Percentiles rank a stretch among this genome's conserved stretches.
Evolutionary conservation across 1,140 invertebrate species (phyloP).

Genomic region (Lepidurus arcticus): DNA sequence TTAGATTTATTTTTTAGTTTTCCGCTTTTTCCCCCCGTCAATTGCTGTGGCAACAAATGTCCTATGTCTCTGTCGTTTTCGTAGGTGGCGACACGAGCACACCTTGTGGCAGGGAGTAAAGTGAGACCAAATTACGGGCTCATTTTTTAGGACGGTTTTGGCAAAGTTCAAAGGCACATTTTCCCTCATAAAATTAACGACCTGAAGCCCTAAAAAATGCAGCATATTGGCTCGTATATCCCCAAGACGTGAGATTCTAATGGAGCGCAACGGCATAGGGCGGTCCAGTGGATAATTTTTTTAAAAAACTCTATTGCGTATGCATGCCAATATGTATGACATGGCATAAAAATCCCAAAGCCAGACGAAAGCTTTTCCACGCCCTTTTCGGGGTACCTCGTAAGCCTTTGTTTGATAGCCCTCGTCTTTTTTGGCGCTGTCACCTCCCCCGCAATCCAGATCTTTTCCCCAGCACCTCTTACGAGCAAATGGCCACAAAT

Average conservation of each 20-base stretch:
- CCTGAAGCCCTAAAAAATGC: no score
- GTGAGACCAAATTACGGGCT: not conserved
- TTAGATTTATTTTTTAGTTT: no score
- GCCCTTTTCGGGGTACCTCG: not conserved
- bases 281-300: no score
- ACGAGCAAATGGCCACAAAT: not conserved
- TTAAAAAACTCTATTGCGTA: no score
- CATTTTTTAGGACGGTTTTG: not conserved
- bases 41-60: not conserved
- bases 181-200: no score
- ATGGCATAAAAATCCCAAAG: no score
- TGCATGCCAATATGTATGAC: no score
- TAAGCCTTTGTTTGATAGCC: not conserved
- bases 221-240: no score
- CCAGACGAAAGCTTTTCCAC: not conserved
- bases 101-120: not conserved
- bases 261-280: no score
- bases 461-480: not conserved
- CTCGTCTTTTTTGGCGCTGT: not conserved
- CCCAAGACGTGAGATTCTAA: no score
- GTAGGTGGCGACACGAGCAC: not conserved
- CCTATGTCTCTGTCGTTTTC: not conserved
- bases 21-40: no score
- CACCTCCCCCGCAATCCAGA: not conserved
- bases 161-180: no score